Percentiles rank a stretch among this genome's conserved stretches.
Conservation (phyloP, 2,113 vertebrate genomes). For the Siphamia tubifer region DNA sequence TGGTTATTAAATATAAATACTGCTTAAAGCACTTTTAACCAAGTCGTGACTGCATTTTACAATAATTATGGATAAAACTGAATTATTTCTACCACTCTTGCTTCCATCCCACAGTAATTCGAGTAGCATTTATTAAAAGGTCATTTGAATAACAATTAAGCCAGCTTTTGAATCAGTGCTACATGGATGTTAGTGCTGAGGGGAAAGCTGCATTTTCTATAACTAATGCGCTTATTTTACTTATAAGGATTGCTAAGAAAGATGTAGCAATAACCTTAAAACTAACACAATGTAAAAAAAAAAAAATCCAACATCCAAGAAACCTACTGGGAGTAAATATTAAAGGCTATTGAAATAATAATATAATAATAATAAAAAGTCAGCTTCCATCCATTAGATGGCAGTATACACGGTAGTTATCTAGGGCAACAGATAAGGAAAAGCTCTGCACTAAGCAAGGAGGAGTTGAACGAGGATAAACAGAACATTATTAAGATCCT, state of each 20-base stretch:
- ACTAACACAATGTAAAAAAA: neutral
- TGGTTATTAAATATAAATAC: too few species aligned
- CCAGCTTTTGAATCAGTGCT: too few species aligned
- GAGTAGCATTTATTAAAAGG: too few species aligned
- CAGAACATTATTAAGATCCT: neutral
- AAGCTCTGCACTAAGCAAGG: neutral
- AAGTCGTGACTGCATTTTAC: too few species aligned
- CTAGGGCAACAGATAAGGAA: neutral
- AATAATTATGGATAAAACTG: too few species aligned
- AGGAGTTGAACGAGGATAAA: neutral
- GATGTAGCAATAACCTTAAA: neutral
- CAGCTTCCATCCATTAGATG: neutral
- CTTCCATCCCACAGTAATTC: too few species aligned
- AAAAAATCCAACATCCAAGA: neutral
- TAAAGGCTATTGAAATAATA: neutral
- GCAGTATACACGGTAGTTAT: neutral
- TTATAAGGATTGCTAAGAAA: neutral
- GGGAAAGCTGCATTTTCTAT: neutral
- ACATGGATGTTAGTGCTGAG: neutral
- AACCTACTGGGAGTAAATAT: too few species aligned
- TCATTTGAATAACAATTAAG: too few species aligned
- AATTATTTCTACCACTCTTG: too few species aligned
- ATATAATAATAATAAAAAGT: too few species aligned
- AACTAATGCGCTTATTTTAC: constrained; percentile 15
- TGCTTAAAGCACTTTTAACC: too few species aligned